phyloP scores from a whole-genome alignment of 2,113 vertebrate species.

The Oxyruncus cristatus region DNA sequence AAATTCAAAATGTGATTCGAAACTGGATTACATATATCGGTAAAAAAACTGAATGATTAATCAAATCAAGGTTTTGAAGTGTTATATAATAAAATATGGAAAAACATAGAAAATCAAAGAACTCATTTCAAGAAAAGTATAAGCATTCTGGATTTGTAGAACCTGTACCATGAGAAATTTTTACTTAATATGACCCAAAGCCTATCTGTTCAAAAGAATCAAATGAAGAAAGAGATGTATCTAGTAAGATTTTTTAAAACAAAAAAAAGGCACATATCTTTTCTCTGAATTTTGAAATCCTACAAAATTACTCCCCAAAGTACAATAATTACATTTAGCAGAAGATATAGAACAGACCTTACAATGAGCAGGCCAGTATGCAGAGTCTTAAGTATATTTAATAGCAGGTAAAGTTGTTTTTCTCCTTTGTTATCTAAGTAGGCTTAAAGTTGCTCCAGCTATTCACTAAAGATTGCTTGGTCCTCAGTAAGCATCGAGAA shows the following conservation, averaged over 20 bases:
- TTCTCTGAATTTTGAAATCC: not conserved
- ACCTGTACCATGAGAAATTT: not conserved
- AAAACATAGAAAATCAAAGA: not conserved
- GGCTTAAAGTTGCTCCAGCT: constrained; percentile 31
- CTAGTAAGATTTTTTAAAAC: not conserved
- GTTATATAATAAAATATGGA: not conserved
- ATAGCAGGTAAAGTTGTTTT: not conserved
- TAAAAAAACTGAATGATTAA: not conserved
- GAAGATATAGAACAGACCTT: constrained; percentile 68
- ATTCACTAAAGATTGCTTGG: constrained; percentile 63
- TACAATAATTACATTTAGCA: not conserved
- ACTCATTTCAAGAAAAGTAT: not conserved
- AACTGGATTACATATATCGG: not conserved
- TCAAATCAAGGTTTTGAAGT: not conserved
- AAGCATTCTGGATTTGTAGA: not conserved
- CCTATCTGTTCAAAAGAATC: not conserved
- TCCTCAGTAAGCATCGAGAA: constrained; percentile 72
- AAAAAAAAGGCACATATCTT: not conserved
- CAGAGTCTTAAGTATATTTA: constrained; percentile 27
- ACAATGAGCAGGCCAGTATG: constrained; percentile 19
- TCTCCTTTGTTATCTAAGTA: constrained; percentile 11
- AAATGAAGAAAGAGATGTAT: not conserved
- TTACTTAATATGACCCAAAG: not conserved
- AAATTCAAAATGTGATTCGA: not conserved
- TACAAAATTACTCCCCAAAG: not conserved